A percentile compares a stretch with the other conserved stretches of the same genome.
phyloP scores from a whole-genome alignment of 2,797 vertebrate genomes.

The Lerista edwardsae region DNA sequence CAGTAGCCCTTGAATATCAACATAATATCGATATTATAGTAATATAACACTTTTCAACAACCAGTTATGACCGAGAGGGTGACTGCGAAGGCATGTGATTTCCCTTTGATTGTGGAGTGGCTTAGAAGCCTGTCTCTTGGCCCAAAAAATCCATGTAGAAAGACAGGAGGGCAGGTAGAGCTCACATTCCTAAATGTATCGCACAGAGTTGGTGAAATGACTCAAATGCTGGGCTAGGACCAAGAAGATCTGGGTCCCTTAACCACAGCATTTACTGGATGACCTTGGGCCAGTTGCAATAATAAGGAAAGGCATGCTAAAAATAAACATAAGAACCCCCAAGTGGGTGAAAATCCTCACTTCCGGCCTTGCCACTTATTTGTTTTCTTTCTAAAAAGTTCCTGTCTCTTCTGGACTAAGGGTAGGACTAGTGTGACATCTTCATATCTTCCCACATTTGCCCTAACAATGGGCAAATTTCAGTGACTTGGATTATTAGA shows the following conservation, averaged over 20 bases:
- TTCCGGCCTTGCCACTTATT: accelerated
- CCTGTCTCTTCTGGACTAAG: background rate
- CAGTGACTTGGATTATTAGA: slow-evolving; percentile 13
- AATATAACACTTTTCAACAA: too few relatives aligned
- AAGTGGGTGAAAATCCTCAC: background rate
- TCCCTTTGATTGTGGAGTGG: too few relatives aligned
- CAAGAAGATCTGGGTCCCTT: background rate
- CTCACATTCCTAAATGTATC: too few relatives aligned
- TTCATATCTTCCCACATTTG: background rate
- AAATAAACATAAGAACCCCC: accelerated
- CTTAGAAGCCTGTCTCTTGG: too few relatives aligned
- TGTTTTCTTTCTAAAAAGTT: background rate
- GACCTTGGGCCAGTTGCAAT: background rate
- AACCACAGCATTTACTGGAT: background rate
- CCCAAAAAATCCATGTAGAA: too few relatives aligned
- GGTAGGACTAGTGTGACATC: background rate
- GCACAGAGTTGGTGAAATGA: background rate
- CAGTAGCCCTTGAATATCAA: too few relatives aligned
- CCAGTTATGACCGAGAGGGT: too few relatives aligned
- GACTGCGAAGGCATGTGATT: too few relatives aligned
- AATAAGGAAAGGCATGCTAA: background rate
- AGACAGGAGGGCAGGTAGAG: too few relatives aligned
- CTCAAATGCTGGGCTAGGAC: background rate
- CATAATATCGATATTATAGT: too few relatives aligned
- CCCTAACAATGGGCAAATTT: slow-evolving; percentile 1